A percentile compares a stretch with the other conserved stretches of the same genome.
Conservation (phyloP, 2,797 vertebrate genomes). For the Rachycentron canadum region DNA sequence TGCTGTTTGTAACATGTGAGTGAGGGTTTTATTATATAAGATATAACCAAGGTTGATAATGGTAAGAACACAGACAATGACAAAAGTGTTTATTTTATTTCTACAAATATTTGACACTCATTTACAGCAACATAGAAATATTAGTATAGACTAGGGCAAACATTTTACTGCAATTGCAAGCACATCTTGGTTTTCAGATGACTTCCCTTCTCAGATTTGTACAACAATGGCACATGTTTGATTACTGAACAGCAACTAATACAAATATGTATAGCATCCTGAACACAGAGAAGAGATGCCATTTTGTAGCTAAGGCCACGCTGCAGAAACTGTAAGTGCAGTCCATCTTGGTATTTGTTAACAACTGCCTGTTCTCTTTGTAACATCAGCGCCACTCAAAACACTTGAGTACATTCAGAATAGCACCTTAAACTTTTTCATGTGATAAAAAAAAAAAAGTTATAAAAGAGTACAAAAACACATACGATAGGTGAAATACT, state of each 20-base stretch:
- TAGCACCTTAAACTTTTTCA: conserved; percentile 62
- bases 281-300: conserved; percentile 3
- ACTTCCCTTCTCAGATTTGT: conserved; percentile 21
- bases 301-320: conserved; percentile 9
- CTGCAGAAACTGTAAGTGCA: conserved; percentile 36
- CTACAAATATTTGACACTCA: conserved; percentile 54
- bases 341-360: conserved; percentile 30
- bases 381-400: conserved; percentile 35
- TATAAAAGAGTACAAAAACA: conserved; percentile 73
- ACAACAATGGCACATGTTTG: background rate
- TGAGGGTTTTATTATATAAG: background rate
- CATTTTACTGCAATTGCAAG: background rate
- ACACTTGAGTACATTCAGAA: conserved; percentile 73
- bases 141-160: conserved; percentile 19
- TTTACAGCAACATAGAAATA: conserved; percentile 55
- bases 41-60: background rate
- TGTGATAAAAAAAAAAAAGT: conserved; percentile 41
- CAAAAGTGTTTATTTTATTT: conserved; percentile 69
- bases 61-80: conserved; percentile 24
- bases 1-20: conserved; percentile 2
- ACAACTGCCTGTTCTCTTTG: conserved; percentile 13
- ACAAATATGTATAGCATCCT: conserved; percentile 6
- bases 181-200: conserved; percentile 15
- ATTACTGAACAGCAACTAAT: conserved; percentile 11
- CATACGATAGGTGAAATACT: conserved; percentile 45